Evolutionary conservation across 2,113 vertebrate species (phyloP), one percentile per base, ranked within the genome.

Genomic region (zebrafish (Danio rerio)): DNA sequence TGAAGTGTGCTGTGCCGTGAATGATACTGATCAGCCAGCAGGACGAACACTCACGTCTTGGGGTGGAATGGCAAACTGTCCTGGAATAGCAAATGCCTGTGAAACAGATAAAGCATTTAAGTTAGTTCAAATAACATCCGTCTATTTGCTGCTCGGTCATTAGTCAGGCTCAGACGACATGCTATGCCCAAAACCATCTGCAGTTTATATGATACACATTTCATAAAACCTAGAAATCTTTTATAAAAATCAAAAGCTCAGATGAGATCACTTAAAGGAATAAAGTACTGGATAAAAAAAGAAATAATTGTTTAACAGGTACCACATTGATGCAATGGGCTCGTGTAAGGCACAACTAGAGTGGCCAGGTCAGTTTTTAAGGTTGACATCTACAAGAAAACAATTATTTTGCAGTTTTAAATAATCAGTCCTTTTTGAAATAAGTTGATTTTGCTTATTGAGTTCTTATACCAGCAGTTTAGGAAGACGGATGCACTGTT

Each of bases 61-160:
- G 92, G 96, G 95, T 83, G 96, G 94, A 91, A 96, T 96, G 79
- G 96, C 95, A 82, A 96, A 98, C 90, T 96, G 96, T 77, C 96
- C 96, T 86, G 95, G 96, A 91, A 97, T 93, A 59, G 96, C 93
- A 92, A 97, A 98, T 0, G 96, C 95, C 96, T 98, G 91, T 0
- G 83, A 88, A 89, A 91, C 85, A 92, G 15, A 82, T 79, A 43
- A 83, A 9, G 49, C 6, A 15, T 42, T 86, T 50, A 80, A 47
- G 13, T 73, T 53, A 66, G 47, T 75, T 45, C 45, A 18, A 40
- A 69, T 40, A 70, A 68, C n/a, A 72, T 18, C 43, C 4, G 45
- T 40, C n/a, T 40, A 50, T 12, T 11, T 49, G 43, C 49, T 42
- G 7, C 9, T 79, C 50, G 5, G 15, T 21, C 74, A 77, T 62